Conservation (phyloP, 2,888 invertebrate genomes). For the Disparrhopalites patrizii region DNA sequence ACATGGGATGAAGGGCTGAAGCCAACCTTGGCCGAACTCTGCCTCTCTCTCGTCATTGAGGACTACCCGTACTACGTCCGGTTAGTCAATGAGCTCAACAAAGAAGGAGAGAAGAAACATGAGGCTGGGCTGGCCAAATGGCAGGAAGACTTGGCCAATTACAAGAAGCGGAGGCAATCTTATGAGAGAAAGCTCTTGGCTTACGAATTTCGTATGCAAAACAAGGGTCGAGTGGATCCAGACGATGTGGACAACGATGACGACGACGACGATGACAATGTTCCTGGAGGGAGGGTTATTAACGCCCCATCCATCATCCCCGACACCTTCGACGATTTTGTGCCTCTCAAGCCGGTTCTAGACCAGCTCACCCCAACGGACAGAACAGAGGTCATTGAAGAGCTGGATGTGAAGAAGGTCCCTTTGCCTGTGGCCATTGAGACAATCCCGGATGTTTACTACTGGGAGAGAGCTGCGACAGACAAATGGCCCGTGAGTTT, state of each 20-base stretch:
- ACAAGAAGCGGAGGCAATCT: slow-evolving; percentile 22
- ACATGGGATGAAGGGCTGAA: slow-evolving; percentile 38
- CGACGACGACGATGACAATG: slow-evolving; percentile 28
- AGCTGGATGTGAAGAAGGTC: slow-evolving; percentile 42
- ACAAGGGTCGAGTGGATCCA: not conserved
- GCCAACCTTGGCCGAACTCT: slow-evolving; percentile 32
- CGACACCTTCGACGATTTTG: slow-evolving; percentile 35
- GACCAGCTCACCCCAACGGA: slow-evolving; percentile 31
- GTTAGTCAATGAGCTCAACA: slow-evolving; percentile 39
- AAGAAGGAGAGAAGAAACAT: slow-evolving; percentile 28
- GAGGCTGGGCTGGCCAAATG: slow-evolving; percentile 33
- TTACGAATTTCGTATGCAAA: not conserved
- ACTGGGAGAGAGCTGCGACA: slow-evolving; percentile 41
- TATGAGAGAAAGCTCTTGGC: slow-evolving; percentile 28
- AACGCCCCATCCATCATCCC: slow-evolving; percentile 29
- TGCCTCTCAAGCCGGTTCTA: slow-evolving; percentile 21
- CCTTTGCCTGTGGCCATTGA: slow-evolving; percentile 41
- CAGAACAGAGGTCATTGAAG: slow-evolving; percentile 39
- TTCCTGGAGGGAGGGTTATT: not conserved
- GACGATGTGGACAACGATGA: slow-evolving; percentile 20
- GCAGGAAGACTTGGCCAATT: slow-evolving; percentile 35
- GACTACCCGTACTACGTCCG: slow-evolving; percentile 44
- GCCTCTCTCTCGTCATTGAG: slow-evolving; percentile 35
- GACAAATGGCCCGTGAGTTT: slow-evolving; percentile 42
- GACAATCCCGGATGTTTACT: slow-evolving; percentile 45